Evolutionary conservation across 2,888 invertebrate species (phyloP), one percentile per base, ranked within the genome.

Genomic region (Stegophylla sp.): DNA sequence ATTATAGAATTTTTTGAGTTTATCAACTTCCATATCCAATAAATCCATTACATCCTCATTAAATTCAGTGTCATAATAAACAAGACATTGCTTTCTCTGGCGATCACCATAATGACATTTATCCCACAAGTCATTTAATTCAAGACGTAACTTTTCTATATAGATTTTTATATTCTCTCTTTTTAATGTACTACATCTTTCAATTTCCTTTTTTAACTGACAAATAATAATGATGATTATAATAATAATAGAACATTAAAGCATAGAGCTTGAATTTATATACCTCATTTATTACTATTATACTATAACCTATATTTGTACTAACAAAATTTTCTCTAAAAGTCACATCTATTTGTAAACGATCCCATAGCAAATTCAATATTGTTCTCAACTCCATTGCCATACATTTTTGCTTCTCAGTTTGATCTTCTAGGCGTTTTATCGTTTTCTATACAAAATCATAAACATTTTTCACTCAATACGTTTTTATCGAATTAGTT

Each of bases 31-130:
- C 66, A 91, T 86, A 86, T 96, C 95, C 85, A 95, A 95, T 26
- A 92, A 85, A 0, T 91, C 90, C 13, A 96, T 88, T 0, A 95
- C 88, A 86, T 94, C 94, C 85, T 96, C 96, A 0, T 92, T 92
- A 85, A 90, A 95, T 63, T 90, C 90, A 61, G 92, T 91, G 84
- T 90, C 89, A 84, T 89, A 88, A 85, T 91, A 92, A 83, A 91
- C 90, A 0, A 89, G 86, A 85, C 93, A 94, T 82, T 89, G 88
- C 23, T 89, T 88, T 10, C 90, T 88, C 83, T 93, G 90, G 0
- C 87, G 85, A 51, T 89, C 88, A 0, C 91, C 89, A 85, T 91
- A 93, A 86, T 93, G 91, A 73, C 94, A 92, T 83, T 90, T 90
- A 81, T 93, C 90, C 95, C 96, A 96, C 88, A 92, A 90, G 13